phyloP scores from a whole-genome alignment of 2,113 vertebrate species.

The Haplochromis burtoni region DNA sequence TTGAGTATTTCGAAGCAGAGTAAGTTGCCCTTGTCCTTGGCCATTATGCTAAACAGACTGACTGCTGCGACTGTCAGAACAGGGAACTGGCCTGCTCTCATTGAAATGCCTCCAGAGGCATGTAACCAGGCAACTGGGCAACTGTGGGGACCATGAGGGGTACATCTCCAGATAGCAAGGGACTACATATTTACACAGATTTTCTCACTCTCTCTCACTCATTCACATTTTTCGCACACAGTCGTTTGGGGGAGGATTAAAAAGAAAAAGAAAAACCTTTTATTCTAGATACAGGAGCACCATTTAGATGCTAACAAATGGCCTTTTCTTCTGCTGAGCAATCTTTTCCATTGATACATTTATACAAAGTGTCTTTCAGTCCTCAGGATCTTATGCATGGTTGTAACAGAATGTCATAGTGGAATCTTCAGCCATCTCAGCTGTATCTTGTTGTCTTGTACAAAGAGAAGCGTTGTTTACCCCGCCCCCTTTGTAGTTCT shows the following conservation, averaged over 20 bases:
- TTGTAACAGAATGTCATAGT: slow-evolving; percentile 22
- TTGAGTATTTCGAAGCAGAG: slow-evolving; percentile 22
- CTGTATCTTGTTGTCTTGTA: slow-evolving; percentile 1
- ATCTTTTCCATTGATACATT: slow-evolving; percentile 44
- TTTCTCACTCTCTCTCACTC: neutral
- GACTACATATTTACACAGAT: slow-evolving; percentile 37
- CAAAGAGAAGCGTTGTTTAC: neutral
- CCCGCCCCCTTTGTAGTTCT: neutral
- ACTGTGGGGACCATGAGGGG: slow-evolving; percentile 51
- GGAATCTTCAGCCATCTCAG: slow-evolving; percentile 5
- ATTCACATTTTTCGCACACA: slow-evolving; percentile 28
- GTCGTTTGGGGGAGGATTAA: slow-evolving; percentile 1
- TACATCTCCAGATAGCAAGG: slow-evolving; percentile 28
- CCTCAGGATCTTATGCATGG: slow-evolving; percentile 22
- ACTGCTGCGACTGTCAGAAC: slow-evolving; percentile 50
- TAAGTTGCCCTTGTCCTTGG: slow-evolving; percentile 52
- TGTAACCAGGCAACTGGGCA: slow-evolving; percentile 65
- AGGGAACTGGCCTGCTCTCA: slow-evolving; percentile 40
- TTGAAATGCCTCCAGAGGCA: slow-evolving; percentile 54
- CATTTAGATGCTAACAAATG: slow-evolving; percentile 40
- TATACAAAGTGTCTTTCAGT: slow-evolving; percentile 20
- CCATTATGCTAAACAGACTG: slow-evolving; percentile 47
- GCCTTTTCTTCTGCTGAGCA: slow-evolving; percentile 3
- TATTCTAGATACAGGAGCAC: slow-evolving; percentile 38
- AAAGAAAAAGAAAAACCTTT: slow-evolving; percentile 1